A percentile compares a stretch with the other conserved stretches of the same genome.
These are phyloP conservation scores for Caenorhabditis zanzibari DNA, from an alignment of 2,888 invertebrate species.

Conservation along the genomic window DNA sequence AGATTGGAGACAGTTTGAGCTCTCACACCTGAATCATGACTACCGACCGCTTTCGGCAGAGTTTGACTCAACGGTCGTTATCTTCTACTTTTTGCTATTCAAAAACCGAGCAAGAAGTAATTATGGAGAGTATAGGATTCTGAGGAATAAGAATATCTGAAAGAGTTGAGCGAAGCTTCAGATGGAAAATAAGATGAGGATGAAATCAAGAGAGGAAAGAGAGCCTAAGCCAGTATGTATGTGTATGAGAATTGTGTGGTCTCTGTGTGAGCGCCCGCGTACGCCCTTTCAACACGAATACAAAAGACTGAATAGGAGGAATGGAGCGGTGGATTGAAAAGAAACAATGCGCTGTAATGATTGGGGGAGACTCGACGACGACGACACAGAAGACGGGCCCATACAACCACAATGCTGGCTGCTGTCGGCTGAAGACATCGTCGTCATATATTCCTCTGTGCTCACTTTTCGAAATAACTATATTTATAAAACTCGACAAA, in stretches of 20 bases:
- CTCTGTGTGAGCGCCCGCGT: conserved; percentile 65
- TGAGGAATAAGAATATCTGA: conserved; percentile 52
- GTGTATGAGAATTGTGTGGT: conserved; percentile 59
- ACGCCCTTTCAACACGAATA: conserved; percentile 75
- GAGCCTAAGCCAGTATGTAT: conserved; percentile 61
- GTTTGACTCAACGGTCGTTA: too few species aligned
- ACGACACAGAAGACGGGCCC: conserved; percentile 63
- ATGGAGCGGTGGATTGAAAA: conserved; percentile 79
- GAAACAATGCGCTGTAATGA: conserved; percentile 80
- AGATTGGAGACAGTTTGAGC: too few species aligned
- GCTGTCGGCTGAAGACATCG: conserved; percentile 55
- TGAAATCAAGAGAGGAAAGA: conserved; percentile 63
- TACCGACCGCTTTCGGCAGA: too few species aligned
- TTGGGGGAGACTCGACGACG: conserved; percentile 71
- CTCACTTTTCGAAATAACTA: conserved; percentile 44
- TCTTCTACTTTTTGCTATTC: not conserved
- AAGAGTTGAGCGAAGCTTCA: conserved; percentile 15
- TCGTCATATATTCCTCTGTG: conserved; percentile 53
- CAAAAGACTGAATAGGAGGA: conserved; percentile 77
- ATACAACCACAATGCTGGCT: conserved; percentile 65
- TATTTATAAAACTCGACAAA: conserved; percentile 1
- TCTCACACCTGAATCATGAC: too few species aligned
- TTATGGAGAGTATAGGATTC: not conserved
- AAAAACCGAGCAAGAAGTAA: not conserved
- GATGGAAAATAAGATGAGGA: conserved; percentile 7